Evolutionary conservation across 2,888 invertebrate species (phyloP).

Genomic region (Eupithecia subfuscata): DNA sequence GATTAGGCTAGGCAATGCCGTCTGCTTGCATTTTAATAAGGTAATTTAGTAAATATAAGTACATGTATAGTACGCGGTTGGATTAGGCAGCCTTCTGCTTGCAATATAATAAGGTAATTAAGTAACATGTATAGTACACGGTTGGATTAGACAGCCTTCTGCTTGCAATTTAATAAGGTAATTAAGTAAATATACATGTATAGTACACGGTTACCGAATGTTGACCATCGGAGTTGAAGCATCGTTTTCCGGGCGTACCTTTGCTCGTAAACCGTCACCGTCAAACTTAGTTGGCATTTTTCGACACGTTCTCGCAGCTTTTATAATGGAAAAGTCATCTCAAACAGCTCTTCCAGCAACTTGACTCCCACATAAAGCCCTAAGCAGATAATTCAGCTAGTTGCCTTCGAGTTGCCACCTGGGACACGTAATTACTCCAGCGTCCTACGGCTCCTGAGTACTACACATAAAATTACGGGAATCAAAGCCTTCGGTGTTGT

Average conservation of each 20-base stretch:
- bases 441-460: constrained; percentile 50
- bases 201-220: too few species aligned
- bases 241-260: background rate
- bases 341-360: constrained; percentile 46
- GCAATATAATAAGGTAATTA: too few species aligned
- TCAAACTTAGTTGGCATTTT: background rate
- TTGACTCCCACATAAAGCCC: constrained; percentile 58
- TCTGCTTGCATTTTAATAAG: too few species aligned
- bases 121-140: too few species aligned
- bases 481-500: constrained; percentile 20
- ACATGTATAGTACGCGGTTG: too few species aligned
- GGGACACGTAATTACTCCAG: constrained; percentile 74
- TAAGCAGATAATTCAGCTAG: constrained; percentile 77
- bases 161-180: too few species aligned
- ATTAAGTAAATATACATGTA: too few species aligned
- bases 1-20: too few species aligned
- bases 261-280: background rate
- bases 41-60: too few species aligned
- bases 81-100: too few species aligned
- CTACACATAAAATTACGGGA: constrained; percentile 54
- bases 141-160: too few species aligned
- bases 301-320: background rate
- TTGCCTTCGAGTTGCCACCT: constrained; percentile 74
- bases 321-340: constrained; percentile 1
- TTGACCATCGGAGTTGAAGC: background rate